Base-by-base conservation (phyloP, 2,888 invertebrate genomes). In the Hydropsyche betteni region DNA sequence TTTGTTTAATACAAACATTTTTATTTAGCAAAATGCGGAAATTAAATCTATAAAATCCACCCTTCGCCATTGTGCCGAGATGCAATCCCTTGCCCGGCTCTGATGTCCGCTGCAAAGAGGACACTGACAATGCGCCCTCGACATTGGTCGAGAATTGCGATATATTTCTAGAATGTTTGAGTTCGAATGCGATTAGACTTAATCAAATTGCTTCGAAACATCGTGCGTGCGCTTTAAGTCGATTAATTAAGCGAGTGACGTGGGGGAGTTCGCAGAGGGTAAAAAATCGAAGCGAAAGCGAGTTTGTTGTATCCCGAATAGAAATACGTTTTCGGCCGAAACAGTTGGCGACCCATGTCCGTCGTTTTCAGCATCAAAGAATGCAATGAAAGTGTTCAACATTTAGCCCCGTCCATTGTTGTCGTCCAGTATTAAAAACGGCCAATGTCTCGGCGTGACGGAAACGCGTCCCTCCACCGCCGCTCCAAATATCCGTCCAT, bases 21-120 rank as follows among this genome's bases (percentile, higher is more conserved):
- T 76, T 79, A 77, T 79, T 75, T 75, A 34, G 69, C 71, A 68
- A 70, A 77, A 77, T 71, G 69, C 77, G 79, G 79, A 79, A 79
- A 79, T 79, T 79, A 79, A 79, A 75, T 74, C 76, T 71, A 79
- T 79, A 79, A 79, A 77, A 68, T 74, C 74, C 44, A 51, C 74
- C 53, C 74, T 50, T 44, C n/a, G 7, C 38, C 72, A 72, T 72
- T 72, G 72, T 72, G 72, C 58, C 24, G 5, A 33, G 72, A 72
- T 72, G 55, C 72, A 72, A 72, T 72, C 72, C 72, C 72, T 72
- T 72, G 10, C 34, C 10, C 5, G 6, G 16, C 33, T 12, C 70
- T 50, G 70, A 70, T 70, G 58, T 36, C 68, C 10, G 51, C 72
- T 72, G 14, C 16, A 70, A 70, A 24, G 52, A 53, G 51, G 70